Base-by-base conservation (phyloP, 2,888 invertebrate genomes). In the Disparrhopalites patrizii region DNA sequence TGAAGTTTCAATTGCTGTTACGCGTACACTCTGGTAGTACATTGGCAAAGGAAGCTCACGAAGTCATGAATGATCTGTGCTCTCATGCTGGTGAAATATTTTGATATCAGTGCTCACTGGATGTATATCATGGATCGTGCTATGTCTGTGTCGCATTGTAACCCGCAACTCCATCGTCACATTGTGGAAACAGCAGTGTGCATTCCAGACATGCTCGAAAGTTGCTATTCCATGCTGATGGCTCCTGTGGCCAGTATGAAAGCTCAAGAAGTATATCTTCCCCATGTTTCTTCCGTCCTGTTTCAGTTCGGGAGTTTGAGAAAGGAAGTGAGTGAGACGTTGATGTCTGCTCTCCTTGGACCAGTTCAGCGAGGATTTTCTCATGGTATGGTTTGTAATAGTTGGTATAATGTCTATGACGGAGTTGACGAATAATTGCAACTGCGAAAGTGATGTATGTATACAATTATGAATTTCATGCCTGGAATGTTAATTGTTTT, bases 191-290 rank as follows among this genome's bases (percentile, higher is more conserved):
- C 85, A n/a, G 86, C 88, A 1, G 85, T 87, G 0, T 81, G 82
- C 28, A 86, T 86, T 55, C 84, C 85, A 0, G 85, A 86, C 68
- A 83, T 90, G 57, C 79, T 90, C 28, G 85, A 85, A 76, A 85
- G 87, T 0, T 88, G 88, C 75, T 87, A 88, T 75, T 87, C 87
- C 18, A 81, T 90, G 36, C 81, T 90, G 57, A 82, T 89, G 55
- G 85, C 89, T n/a, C 87, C 88, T 68, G 83, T 85, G 0, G 82
- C 85, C 0, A 70, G 68, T 38, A 67, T 72, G 8, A 74, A 73
- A 51, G 66, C 62, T 0, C 71, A 71, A 47, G 73, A 75, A 51
- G 70, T 74, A 4, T 75, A 72, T 33, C 47, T 75, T 15, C 71
- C 75, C 1, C 74, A 74, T 43, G 70, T 73, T 1, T 65, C 72